phyloP scores from a whole-genome alignment of 1,140 invertebrate genomes.

The Lineus longissimus region DNA sequence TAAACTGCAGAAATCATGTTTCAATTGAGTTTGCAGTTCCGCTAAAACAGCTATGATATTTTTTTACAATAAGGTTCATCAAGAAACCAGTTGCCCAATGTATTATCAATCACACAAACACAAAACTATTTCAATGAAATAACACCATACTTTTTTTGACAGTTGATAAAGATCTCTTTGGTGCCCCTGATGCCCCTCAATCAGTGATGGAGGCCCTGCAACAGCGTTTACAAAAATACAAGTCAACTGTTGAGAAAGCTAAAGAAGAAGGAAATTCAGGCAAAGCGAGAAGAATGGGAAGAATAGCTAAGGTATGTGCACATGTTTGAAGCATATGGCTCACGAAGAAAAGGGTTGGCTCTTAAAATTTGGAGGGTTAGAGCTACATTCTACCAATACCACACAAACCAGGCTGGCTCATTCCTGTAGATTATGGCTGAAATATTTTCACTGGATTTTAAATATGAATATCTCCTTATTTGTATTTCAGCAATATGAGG shows the following conservation, averaged over 20 bases:
- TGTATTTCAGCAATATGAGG: constrained; percentile 87
- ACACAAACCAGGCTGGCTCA: neutral
- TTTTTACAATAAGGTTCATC: no score
- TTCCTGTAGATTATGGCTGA: constrained; percentile 15
- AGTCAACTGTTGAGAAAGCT: constrained; percentile 64
- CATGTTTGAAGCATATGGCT: neutral
- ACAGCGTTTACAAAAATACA: constrained; percentile 78
- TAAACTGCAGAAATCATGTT: no score
- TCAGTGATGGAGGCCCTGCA: constrained; percentile 75
- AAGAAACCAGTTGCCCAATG: neutral
- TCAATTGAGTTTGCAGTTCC: no score
- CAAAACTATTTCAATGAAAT: no score
- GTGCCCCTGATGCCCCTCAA: constrained; percentile 49
- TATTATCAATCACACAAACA: no score
- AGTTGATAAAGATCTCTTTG: constrained; percentile 42
- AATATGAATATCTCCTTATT: no score
- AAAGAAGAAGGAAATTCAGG: constrained; percentile 73
- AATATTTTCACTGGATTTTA: no score
- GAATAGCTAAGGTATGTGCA: constrained; percentile 73
- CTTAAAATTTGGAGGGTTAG: neutral
- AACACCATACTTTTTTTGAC: neutral
- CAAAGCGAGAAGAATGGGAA: constrained; percentile 80
- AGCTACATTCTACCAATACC: neutral
- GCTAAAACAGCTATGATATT: no score
- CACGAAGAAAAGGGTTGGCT: neutral